phyloP scores from a whole-genome alignment of 2,797 vertebrate genomes.

The Acanthiza pusilla region DNA sequence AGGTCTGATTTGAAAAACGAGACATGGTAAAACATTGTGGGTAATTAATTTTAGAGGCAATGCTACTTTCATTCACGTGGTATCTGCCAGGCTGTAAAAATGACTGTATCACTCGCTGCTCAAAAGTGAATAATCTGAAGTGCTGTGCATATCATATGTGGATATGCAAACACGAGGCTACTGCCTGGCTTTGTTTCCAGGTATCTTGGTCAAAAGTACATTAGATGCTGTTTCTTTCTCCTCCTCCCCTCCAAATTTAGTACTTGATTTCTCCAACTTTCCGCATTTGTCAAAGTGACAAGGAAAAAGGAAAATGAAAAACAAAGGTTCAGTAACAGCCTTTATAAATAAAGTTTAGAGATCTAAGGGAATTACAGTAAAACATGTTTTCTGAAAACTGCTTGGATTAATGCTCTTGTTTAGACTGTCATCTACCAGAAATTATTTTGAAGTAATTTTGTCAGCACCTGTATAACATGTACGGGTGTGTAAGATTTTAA shows the following conservation, averaged over 20 bases:
- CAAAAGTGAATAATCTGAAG: background rate
- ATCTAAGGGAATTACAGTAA: background rate
- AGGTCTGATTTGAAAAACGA: slow-evolving; percentile 32
- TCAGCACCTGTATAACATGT: fast-evolving
- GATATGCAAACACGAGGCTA: background rate
- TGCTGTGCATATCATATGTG: background rate
- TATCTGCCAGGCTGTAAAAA: slow-evolving; percentile 23
- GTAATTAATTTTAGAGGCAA: slow-evolving; percentile 23
- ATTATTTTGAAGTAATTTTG: background rate
- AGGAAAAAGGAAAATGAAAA: background rate
- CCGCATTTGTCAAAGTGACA: background rate
- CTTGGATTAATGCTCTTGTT: background rate
- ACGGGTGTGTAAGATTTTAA: background rate
- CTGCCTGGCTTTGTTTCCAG: slow-evolving; percentile 4
- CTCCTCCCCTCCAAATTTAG: background rate
- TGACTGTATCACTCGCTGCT: background rate
- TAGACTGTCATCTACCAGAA: background rate
- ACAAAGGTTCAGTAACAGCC: background rate
- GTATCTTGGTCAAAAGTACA: background rate
- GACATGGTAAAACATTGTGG: background rate
- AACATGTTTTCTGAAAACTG: background rate
- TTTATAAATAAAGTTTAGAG: background rate
- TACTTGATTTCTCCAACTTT: background rate
- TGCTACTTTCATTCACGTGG: background rate
- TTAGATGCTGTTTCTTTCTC: background rate